These are phyloP conservation scores for Parelbella ahira DNA, from an alignment of 2,888 invertebrate species.

Conservation along the genomic window DNA sequence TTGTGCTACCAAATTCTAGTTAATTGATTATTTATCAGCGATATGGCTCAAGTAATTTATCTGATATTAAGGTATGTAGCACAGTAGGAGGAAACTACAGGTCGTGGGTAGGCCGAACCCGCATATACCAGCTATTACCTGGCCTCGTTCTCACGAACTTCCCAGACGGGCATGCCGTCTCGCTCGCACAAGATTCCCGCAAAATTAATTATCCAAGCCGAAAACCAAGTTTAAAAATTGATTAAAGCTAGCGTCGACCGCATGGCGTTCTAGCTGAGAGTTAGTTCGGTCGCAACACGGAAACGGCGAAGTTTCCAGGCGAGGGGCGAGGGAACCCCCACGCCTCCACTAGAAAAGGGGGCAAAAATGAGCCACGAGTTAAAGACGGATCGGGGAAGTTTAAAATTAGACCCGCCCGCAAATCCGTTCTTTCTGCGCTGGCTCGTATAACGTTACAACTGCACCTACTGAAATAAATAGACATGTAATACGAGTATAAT, in stretches of 20 bases:
- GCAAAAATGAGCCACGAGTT: constrained; percentile 50
- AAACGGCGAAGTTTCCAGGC: constrained; percentile 50
- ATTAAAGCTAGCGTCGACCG: constrained; percentile 60
- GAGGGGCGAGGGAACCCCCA: constrained; percentile 27
- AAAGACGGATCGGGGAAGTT: constrained; percentile 57
- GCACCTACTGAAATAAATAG: too few species aligned
- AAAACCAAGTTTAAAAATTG: constrained; percentile 70
- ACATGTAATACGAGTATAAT: too few species aligned
- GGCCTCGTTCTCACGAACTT: too few species aligned
- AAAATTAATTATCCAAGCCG: constrained; percentile 44
- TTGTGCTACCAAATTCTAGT: too few species aligned
- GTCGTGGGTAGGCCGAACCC: too few species aligned
- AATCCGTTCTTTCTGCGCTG: constrained; percentile 32
- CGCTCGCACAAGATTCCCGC: constrained; percentile 25
- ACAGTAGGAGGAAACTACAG: too few species aligned
- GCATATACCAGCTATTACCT: too few species aligned
- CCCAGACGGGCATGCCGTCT: too few species aligned
- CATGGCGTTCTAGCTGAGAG: constrained; percentile 41
- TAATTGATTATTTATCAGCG: too few species aligned
- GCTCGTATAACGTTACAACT: too few species aligned
- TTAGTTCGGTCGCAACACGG: constrained; percentile 47
- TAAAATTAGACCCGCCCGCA: constrained; percentile 48
- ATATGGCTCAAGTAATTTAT: too few species aligned
- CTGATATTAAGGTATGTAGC: too few species aligned
- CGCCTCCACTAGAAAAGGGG: constrained; percentile 31